A percentile compares a stretch with the other conserved stretches of the same genome.
phyloP scores from a whole-genome alignment of 2,888 invertebrate species.

The Poecilobothrus nobilitatus region DNA sequence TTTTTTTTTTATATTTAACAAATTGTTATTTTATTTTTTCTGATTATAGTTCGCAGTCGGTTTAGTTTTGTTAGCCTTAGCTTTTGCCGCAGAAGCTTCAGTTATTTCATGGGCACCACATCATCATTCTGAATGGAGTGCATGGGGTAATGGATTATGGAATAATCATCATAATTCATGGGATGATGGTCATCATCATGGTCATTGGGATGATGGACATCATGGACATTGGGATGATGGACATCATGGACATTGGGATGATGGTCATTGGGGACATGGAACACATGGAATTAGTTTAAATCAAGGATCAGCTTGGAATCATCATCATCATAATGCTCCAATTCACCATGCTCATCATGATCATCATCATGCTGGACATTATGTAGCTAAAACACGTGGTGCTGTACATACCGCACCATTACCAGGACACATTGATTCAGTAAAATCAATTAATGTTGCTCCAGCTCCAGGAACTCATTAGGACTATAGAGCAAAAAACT shows the following conservation, averaged over 20 bases:
- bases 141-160: neutral
- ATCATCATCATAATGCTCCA: neutral
- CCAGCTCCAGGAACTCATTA: neutral
- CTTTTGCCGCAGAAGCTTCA: conserved; percentile 23
- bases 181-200: neutral
- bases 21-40: too few species aligned
- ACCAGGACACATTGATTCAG: neutral
- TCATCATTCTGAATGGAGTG: neutral
- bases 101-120: neutral
- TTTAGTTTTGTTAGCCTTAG: conserved; percentile 24
- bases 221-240: neutral
- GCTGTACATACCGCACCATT: neutral
- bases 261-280: neutral
- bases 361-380: neutral
- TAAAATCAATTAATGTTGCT: neutral
- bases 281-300: neutral
- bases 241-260: neutral
- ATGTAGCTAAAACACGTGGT: neutral
- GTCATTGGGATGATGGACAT: neutral
- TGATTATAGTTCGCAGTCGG: conserved; percentile 18
- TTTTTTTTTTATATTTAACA: too few species aligned
- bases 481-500: too few species aligned
- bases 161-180: neutral
- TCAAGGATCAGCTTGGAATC: neutral
- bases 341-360: neutral